Base-by-base conservation (phyloP, 2,888 invertebrate genomes). In the Andrena bucephala region DNA sequence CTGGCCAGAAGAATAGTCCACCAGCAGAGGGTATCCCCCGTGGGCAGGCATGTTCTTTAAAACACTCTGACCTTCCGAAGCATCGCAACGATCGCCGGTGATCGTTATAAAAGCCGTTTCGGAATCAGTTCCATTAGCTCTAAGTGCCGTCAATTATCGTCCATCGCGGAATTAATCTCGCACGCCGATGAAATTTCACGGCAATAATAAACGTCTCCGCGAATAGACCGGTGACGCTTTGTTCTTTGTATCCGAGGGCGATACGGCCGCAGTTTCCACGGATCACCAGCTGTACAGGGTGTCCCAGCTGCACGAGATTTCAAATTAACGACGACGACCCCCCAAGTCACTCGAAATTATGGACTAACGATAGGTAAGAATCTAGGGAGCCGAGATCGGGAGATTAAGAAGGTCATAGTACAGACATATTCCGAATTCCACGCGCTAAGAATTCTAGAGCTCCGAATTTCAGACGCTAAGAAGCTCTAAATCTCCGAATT, bases 81-180 rank as follows among this genome's bases (percentile, higher is more conserved):
- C n/a, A 50, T 36, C 66, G 33, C 7, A 7, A 42, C n/a, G n/a
- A 54, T 54, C 50, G 24, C 33, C 1, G 24, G 24, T 48, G 27
- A 50, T 36, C 60, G 66, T 60, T 67, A 60, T 29, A n/a, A 24
- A 20, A 27, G 24, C 63, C 57, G 42, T 65, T 74, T 52, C 24
- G 24, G 29, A 70, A 75, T 75, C 75, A 50, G 60, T 69, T 69
- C 69, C 75, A 68, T 77, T 36, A 59, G 27, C 57, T 6, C 20
- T 33, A 24, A n/a, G 76, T 77, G 63, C 63, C 62, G 65, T 48
- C 77, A 59, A 73, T 67, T 50, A 66, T 73, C 59, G 66, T 66
- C 33, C 65, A 77, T 60, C 59, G 50, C 29, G 13, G n/a, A 77
- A 74, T 66, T 74, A 74, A 77, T 66, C 52, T 76, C 68, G 48